Base-by-base conservation (phyloP, 2,888 invertebrate species). In the Pediacus dermestoides region DNA sequence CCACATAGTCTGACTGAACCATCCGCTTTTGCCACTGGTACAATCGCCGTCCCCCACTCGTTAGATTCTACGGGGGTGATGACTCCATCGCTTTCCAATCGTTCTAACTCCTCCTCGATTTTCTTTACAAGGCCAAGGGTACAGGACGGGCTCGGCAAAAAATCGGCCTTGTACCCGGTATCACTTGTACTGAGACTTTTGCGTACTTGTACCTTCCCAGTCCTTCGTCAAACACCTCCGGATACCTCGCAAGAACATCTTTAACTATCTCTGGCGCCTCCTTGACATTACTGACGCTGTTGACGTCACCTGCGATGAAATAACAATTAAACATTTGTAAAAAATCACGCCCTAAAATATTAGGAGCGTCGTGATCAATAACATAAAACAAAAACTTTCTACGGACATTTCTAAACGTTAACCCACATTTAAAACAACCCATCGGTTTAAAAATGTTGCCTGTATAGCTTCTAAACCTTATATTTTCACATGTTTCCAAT, bases 11-110 rank as follows among this genome's bases (percentile, higher is more conserved):
- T 32, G 4, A 54, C 31, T 4, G 33, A 30, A n/a, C 48, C 52
- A 30, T 50, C 26, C 4, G 9, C 30, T 35, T 48, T 50, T 6
- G 48, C 12, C n/a, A 53, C 46, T 10, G 46, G 45, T 7, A 53
- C 52, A 11, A 52, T 28, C 9, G 48, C 50, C 33, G 54, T 53
- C 6, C 31, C 42, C 46, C 49, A 55, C 11, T 50, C 30, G 2
- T 22, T 32, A 33, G 37, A 26, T 12, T 42, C 31, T 0, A 57
- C 47, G 1, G 52, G 52, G 2, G 42, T 39, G 9, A 58, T 32
- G 6, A 62, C 49, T n/a, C 49, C 53, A 46, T 42, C 27, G 49
- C 12, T 37, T 52, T 57, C 37, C 37, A 47, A 27, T 56, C 53
- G 9, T 6, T 23, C 15, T 8, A 46, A 23, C 27, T 46, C 40